Conservation (phyloP, 2,888 invertebrate species). For the Coelinius sp. region DNA sequence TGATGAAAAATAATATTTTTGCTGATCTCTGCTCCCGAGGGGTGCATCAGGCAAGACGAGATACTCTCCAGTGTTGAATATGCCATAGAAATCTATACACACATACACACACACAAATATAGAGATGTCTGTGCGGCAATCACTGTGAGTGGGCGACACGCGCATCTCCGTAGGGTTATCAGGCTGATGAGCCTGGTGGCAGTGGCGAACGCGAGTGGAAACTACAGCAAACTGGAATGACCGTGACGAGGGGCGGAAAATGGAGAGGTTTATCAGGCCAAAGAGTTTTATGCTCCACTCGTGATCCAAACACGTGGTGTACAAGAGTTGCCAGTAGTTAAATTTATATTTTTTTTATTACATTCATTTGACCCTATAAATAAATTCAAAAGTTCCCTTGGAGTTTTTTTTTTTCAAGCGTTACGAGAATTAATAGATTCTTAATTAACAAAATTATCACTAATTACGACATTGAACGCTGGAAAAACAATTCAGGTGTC, state of each 20-base stretch:
- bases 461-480: constrained; percentile 13
- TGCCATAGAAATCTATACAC: constrained; percentile 9
- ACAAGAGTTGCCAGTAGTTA: constrained; percentile 12
- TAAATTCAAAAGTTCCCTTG: not conserved
- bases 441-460: constrained; percentile 18
- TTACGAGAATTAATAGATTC: not conserved
- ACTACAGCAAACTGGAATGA: constrained; percentile 42
- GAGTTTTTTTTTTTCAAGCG: not conserved
- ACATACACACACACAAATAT: constrained; percentile 17
- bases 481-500: constrained; percentile 17
- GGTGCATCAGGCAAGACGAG: constrained; percentile 4
- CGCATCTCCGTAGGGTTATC: constrained; percentile 65
- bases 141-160: constrained; percentile 69
- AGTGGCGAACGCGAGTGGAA: constrained; percentile 11
- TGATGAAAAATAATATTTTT: no score
- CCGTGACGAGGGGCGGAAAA: constrained; percentile 49
- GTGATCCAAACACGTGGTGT: constrained; percentile 30
- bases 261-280: constrained; percentile 53
- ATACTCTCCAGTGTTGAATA: not conserved
- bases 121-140: constrained; percentile 58
- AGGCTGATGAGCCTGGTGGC: constrained; percentile 62
- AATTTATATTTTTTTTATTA: constrained; percentile 14
- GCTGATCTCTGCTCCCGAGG: constrained; percentile 10
- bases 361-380: not conserved
- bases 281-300: constrained; percentile 48